phyloP scores from a whole-genome alignment of 2,888 invertebrate species.

The Agrochola lota region DNA sequence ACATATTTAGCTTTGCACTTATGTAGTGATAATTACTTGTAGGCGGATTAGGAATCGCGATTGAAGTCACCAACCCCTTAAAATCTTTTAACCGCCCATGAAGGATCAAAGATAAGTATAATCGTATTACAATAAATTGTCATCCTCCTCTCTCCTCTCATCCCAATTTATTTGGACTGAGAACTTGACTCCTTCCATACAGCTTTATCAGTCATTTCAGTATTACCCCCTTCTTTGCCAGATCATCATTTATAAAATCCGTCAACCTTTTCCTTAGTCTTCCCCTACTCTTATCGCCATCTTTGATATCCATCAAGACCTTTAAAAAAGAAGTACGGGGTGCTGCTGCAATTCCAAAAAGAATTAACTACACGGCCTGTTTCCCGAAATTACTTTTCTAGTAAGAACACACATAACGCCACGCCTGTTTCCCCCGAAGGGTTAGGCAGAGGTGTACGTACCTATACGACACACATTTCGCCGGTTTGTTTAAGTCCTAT shows the following conservation, averaged over 20 bases:
- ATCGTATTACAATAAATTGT: conserved; percentile 2
- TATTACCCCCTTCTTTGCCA: background rate
- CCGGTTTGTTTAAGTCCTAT: background rate
- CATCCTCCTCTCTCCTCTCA: background rate
- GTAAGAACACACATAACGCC: background rate
- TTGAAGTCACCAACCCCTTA: conserved; percentile 5
- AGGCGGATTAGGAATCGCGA: background rate
- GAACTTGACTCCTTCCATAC: background rate
- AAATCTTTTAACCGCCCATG: background rate
- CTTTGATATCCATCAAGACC: background rate
- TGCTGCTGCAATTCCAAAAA: background rate
- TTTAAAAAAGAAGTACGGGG: background rate
- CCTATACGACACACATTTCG: background rate
- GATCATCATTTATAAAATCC: background rate
- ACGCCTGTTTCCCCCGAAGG: too few relatives aligned
- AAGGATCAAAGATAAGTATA: background rate
- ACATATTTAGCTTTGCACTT: background rate
- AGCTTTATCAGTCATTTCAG: background rate
- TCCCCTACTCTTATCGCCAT: too few relatives aligned
- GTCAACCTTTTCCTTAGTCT: background rate
- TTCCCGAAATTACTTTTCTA: background rate
- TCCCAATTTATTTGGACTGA: background rate
- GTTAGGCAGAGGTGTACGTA: background rate
- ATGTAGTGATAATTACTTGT: background rate
- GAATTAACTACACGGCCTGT: background rate